phyloP scores from a whole-genome alignment of 2,797 vertebrate species.

The Tokudaia muenninki region DNA sequence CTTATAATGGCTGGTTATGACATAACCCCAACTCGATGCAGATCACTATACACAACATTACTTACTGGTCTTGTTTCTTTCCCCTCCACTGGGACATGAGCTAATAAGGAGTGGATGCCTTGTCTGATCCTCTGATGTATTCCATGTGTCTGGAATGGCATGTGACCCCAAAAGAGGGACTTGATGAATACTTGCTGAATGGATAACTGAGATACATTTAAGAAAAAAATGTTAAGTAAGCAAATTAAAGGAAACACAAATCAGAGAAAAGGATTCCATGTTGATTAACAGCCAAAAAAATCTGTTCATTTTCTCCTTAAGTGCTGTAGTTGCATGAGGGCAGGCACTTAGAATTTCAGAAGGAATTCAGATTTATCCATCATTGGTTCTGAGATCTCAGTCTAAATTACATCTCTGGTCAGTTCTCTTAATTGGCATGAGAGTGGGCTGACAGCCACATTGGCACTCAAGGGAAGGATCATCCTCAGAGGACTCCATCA shows the following conservation, averaged over 20 bases:
- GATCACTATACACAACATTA: no score
- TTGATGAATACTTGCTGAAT: not conserved
- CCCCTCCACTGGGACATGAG: not conserved
- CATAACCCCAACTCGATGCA: no score
- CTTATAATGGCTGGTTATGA: not conserved
- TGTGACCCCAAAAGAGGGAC: not conserved
- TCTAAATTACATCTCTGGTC: not conserved
- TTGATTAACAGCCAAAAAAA: not conserved
- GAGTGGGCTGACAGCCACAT: no score
- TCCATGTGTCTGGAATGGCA: fast-evolving
- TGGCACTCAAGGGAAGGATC: not conserved
- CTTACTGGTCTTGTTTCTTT: not conserved
- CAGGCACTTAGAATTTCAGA: not conserved
- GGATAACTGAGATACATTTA: not conserved
- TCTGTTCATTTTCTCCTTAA: not conserved
- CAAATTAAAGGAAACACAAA: constrained; percentile 28
- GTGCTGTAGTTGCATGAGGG: not conserved
- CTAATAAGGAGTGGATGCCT: not conserved
- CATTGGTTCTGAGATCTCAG: not conserved
- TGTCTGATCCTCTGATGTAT: not conserved
- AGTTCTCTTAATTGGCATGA: not conserved
- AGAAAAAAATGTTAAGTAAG: not conserved
- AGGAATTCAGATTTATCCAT: not conserved
- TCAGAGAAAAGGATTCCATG: not conserved
- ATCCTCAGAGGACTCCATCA: not conserved